Evolutionary conservation across 1,140 invertebrate species (phyloP), one percentile per base, ranked within the genome.

Genomic region (Macrosteles quadrilineatus): DNA sequence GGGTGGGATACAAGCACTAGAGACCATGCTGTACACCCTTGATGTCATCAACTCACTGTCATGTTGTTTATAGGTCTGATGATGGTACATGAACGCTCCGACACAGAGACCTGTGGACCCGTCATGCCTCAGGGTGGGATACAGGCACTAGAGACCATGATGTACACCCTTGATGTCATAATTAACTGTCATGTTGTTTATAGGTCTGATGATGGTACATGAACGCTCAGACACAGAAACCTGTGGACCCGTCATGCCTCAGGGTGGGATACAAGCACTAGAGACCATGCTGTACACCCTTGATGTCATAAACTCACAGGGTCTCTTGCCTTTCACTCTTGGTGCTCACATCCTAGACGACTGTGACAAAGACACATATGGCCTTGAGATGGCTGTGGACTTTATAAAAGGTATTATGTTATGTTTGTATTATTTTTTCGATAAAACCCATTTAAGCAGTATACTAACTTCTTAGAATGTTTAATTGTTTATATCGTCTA

Each of bases 281-380:
- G 95, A 98, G 78, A 91, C 91, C 0, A 97, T 97, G 95, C 81
- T 98, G 2, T 97, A 91, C 78, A 97, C 95, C 0, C 77, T 98
- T 72, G 94, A 97, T 80, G 84, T 86, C 67, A 85, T 97, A 19
- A 97, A 97, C 80, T 14, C 68, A 1, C 79, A 83, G 40, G 78
- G 82, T 27, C 79, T 84, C 50, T 78, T 85, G 36, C 81, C 94
- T 30, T 93, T 93, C 29, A 87, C 96, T 21, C 91, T 40, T 81
- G 95, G 95, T 9, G 93, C 93, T 1, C 91, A 96, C 77, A 90
- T 97, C 29, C 85, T 97, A 63, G 95, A 98, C 78, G 96, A 98
- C 79, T 98, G 96, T 81, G 96, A 98, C 82, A 93, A 95, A 81
- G 96, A 98, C 78, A 98, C 95, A 1, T 97, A 97, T 79, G 96